Conservation (phyloP, 2,888 invertebrate species). For the Bellardia bayeri region DNA sequence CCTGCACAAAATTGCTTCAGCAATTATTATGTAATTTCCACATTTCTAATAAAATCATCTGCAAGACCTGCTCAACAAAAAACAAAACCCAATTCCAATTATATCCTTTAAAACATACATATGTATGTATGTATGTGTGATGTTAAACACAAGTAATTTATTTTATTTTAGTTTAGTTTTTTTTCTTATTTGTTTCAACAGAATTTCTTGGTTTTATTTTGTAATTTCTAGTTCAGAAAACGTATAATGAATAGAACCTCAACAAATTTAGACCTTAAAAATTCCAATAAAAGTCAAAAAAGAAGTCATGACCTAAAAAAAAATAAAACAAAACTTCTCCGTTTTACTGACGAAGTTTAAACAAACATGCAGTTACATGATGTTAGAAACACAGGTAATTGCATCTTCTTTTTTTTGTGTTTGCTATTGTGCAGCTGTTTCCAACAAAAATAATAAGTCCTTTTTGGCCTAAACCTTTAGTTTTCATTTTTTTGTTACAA, state of each 20-base stretch:
- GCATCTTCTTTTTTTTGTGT: conserved; percentile 27
- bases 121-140: conserved; percentile 5
- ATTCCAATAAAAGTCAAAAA: conserved; percentile 69
- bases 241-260: conserved; percentile 12
- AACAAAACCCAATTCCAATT: conserved; percentile 31
- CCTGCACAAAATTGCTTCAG: not conserved
- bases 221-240: conserved; percentile 4
- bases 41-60: conserved; percentile 11
- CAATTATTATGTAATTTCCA: conserved; percentile 35
- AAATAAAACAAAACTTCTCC: conserved; percentile 3
- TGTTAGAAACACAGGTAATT: conserved; percentile 67
- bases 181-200: not conserved
- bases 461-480: conserved; percentile 66
- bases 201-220: conserved; percentile 7
- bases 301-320: conserved; percentile 56
- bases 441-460: conserved; percentile 42
- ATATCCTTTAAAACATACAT: conserved; percentile 15
- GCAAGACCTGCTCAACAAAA: not conserved
- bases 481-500: conserved; percentile 60
- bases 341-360: conserved; percentile 38
- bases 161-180: conserved; percentile 22
- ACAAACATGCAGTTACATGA: conserved; percentile 62
- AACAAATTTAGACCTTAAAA: conserved; percentile 56
- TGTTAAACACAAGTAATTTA: conserved; percentile 42
- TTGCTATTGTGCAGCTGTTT: not conserved